These are phyloP conservation scores for Andricus curvator DNA, from an alignment of 2,888 invertebrate species.

Conservation along the genomic window DNA sequence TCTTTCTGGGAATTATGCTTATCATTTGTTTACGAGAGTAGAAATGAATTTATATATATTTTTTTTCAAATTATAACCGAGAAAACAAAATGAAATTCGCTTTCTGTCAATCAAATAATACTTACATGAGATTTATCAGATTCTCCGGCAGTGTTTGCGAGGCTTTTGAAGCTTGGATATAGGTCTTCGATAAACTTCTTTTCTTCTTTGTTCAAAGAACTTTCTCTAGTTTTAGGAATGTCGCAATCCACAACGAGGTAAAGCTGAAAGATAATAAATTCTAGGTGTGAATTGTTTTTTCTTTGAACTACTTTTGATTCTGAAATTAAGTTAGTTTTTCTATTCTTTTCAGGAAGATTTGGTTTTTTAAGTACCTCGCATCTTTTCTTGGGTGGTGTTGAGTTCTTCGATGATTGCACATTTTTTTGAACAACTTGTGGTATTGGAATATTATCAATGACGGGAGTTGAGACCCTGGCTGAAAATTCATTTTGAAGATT, in stretches of 20 bases:
- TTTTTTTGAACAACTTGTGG: constrained; percentile 44
- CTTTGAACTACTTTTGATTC: neutral
- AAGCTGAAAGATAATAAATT: constrained; percentile 45
- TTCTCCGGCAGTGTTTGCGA: constrained; percentile 1
- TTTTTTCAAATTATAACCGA: neutral
- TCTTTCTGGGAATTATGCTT: neutral
- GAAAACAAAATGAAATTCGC: neutral
- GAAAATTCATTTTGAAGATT: constrained; percentile 23
- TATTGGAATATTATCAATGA: constrained; percentile 41
- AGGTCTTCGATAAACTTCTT: constrained; percentile 42
- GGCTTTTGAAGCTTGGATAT: constrained; percentile 46
- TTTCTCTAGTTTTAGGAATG: constrained; percentile 49
- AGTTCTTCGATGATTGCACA: constrained; percentile 37
- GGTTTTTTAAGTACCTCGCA: constrained; percentile 46
- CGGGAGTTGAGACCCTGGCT: constrained; percentile 28
- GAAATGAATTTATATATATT: neutral
- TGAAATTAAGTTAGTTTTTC: constrained; percentile 35
- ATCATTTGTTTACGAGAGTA: neutral
- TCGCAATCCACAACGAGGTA: constrained; percentile 52
- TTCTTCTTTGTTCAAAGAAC: constrained; percentile 44
- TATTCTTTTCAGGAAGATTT: constrained; percentile 41
- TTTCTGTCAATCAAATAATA: neutral
- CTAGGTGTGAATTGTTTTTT: neutral
- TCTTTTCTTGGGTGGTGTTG: constrained; percentile 18
- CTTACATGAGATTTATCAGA: constrained; percentile 23